Evolutionary conservation across 2,113 vertebrate genomes (phyloP).

Genomic region (Pycnonotus jocosus): DNA sequence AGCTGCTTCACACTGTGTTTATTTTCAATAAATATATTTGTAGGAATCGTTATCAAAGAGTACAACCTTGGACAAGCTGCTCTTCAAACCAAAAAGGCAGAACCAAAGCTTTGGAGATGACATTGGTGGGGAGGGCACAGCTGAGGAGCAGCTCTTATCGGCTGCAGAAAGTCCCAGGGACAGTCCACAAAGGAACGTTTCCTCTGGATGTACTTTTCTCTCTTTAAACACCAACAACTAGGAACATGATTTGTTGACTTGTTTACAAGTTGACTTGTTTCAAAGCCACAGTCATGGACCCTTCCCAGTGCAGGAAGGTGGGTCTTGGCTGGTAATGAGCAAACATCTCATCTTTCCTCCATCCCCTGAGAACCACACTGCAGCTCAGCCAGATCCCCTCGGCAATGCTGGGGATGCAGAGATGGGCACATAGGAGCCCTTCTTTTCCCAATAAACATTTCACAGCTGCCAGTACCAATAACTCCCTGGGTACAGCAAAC

Average conservation of each 20-base stretch:
- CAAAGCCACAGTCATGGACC: accelerated
- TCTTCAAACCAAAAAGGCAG: neutral
- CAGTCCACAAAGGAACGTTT: neutral
- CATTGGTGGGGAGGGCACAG: neutral
- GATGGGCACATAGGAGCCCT: neutral
- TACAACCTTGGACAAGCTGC: neutral
- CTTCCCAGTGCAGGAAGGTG: accelerated
- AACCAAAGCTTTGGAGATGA: neutral
- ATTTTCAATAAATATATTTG: constrained; percentile 10
- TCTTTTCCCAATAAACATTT: neutral
- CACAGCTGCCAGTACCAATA: neutral
- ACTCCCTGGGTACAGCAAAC: neutral
- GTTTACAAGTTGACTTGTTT: neutral
- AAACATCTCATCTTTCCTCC: neutral
- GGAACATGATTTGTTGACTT: neutral
- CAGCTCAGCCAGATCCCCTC: neutral
- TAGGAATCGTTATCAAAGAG: neutral
- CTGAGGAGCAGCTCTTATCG: neutral
- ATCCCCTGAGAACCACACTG: accelerated
- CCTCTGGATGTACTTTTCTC: neutral
- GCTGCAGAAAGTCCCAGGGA: neutral
- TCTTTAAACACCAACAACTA: neutral
- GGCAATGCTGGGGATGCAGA: accelerated
- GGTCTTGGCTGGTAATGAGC: neutral
- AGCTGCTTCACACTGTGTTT: neutral